Evolutionary conservation across 2,888 invertebrate species (phyloP).

Genomic region (Uropetala carovei): DNA sequence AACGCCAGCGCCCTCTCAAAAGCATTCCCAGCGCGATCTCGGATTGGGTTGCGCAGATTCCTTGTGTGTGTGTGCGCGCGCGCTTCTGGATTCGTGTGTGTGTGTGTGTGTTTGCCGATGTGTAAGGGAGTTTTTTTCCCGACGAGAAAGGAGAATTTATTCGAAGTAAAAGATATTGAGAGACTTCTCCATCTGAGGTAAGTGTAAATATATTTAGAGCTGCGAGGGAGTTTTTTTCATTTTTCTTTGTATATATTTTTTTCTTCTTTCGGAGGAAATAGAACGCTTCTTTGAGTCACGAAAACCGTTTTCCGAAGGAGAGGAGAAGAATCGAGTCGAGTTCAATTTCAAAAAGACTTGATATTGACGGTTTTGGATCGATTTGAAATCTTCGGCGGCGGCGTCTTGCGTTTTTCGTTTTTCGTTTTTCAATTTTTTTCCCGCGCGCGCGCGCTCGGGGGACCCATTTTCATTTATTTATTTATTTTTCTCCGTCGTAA

Average conservation of each 20-base stretch:
- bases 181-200: neutral
- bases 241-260: no score
- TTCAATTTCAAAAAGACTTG: neutral
- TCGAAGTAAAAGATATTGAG: neutral
- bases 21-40: no score
- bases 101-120: no score
- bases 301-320: neutral
- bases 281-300: conserved; percentile 53
- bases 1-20: no score
- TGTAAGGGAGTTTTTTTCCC: neutral
- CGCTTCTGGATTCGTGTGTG: no score
- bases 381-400: neutral
- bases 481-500: neutral
- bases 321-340: neutral
- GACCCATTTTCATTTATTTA: neutral
- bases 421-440: neutral
- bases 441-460: neutral
- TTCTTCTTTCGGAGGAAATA: conserved; percentile 1
- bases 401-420: neutral
- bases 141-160: neutral
- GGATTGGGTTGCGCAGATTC: no score
- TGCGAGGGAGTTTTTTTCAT: neutral
- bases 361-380: neutral
- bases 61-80: no score
- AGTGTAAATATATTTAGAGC: neutral